These are phyloP conservation scores for Apis dorsata DNA, from an alignment of 1,140 invertebrate species.

Conservation along the genomic window DNA sequence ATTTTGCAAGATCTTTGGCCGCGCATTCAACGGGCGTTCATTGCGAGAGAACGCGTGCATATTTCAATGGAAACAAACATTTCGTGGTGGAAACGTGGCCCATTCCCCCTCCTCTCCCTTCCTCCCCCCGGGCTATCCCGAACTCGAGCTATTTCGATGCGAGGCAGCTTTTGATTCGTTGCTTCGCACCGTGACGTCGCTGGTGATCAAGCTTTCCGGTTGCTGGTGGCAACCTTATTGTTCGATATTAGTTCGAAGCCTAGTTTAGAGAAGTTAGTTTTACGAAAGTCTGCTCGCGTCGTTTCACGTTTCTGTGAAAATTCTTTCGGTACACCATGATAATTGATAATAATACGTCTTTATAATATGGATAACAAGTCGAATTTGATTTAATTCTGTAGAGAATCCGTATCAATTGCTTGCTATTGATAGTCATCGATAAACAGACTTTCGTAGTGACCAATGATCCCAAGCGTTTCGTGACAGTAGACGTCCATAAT, in stretches of 20 bases:
- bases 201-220: neutral
- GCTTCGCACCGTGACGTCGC: neutral
- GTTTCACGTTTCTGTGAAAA: neutral
- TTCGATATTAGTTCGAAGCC: neutral
- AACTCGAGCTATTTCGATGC: neutral
- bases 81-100: neutral
- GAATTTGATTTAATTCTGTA: no score
- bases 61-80: constrained; percentile 10
- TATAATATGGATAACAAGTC: no score
- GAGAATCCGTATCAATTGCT: no score
- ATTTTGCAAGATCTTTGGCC: constrained; percentile 15
- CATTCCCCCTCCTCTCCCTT: neutral
- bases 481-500: no score
- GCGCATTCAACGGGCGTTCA: neutral
- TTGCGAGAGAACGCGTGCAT: neutral
- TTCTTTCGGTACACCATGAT: neutral
- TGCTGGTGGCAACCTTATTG: neutral
- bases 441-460: no score
- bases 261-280: neutral
- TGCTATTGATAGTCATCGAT: no score
- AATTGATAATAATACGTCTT: no score
- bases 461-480: no score
- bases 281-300: neutral
- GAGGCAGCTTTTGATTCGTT: neutral
- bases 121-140: neutral